phyloP scores from a whole-genome alignment of 2,113 vertebrate genomes.

The Apteryx owenii region DNA sequence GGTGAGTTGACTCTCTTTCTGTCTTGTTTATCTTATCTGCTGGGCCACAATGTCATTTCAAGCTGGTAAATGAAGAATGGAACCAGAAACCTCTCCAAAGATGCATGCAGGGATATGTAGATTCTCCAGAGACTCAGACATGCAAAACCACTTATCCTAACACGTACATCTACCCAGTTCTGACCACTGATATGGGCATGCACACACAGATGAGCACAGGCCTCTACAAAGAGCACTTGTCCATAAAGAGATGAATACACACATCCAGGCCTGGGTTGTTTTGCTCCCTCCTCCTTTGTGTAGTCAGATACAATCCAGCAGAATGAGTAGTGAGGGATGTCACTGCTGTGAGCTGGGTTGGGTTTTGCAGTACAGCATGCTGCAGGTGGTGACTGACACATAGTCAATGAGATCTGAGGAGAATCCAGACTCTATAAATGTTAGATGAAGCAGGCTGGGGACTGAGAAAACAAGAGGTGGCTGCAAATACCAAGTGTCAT shows the following conservation, averaged over 20 bases:
- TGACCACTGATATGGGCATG: neutral
- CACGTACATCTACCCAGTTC: neutral
- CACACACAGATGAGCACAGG: too few relatives aligned
- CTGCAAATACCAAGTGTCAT: constrained; percentile 46
- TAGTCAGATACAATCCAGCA: neutral
- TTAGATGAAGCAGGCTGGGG: constrained; percentile 42
- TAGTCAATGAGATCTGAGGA: constrained; percentile 50
- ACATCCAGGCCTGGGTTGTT: neutral
- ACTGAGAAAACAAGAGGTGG: constrained; percentile 56
- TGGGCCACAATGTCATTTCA: neutral
- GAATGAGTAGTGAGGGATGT: neutral
- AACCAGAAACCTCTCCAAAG: neutral
- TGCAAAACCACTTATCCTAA: neutral
- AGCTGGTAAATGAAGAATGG: neutral
- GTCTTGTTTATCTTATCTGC: neutral
- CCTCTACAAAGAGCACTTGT: neutral
- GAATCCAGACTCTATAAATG: constrained; percentile 32
- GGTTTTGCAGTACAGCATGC: neutral
- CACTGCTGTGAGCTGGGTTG: neutral
- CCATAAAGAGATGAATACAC: neutral
- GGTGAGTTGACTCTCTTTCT: neutral
- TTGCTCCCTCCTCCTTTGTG: neutral
- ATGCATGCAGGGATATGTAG: neutral
- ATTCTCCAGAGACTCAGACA: neutral
- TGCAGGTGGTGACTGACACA: constrained; percentile 30